phyloP scores from a whole-genome alignment of 2,888 invertebrate species.

The Meta bourneti region DNA sequence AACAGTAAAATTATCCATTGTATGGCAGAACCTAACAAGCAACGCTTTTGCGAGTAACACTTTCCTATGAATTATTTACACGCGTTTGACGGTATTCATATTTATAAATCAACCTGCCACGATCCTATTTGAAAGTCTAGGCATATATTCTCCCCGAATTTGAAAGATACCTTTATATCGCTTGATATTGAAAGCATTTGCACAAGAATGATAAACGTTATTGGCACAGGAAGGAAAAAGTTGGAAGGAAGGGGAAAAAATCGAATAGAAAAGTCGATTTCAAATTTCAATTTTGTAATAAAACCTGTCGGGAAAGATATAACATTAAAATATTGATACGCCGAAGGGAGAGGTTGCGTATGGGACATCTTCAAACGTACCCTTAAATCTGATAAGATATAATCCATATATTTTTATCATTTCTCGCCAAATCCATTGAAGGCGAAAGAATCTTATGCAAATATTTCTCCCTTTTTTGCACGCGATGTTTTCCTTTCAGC shows the following conservation, averaged over 20 bases:
- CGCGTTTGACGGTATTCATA: constrained; percentile 35
- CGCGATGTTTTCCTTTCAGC: constrained; percentile 72
- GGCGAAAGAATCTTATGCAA: constrained; percentile 72
- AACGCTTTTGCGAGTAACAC: not conserved
- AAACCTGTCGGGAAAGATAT: constrained; percentile 64
- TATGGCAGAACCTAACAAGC: constrained; percentile 19
- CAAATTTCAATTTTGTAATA: constrained; percentile 73
- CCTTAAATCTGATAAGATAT: constrained; percentile 71
- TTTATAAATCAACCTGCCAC: constrained; percentile 11
- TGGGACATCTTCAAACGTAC: constrained; percentile 37
- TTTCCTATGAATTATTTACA: constrained; percentile 48
- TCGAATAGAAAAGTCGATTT: constrained; percentile 52
- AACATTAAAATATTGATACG: constrained; percentile 69
- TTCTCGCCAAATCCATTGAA: constrained; percentile 60
- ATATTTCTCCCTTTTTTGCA: constrained; percentile 58
- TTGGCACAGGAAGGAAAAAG: constrained; percentile 3
- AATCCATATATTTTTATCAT: constrained; percentile 74
- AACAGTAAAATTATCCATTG: not conserved
- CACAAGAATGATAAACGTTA: constrained; percentile 35
- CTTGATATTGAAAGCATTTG: constrained; percentile 67
- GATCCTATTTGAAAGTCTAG: constrained; percentile 12
- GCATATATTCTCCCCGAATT: constrained; percentile 5
- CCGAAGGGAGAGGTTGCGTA: constrained; percentile 15
- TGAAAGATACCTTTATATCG: constrained; percentile 15
- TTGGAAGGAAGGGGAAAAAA: constrained; percentile 11